These are phyloP conservation scores for Marasmarcha lunaedactyla DNA, from an alignment of 2,888 invertebrate genomes.

Conservation along the genomic window DNA sequence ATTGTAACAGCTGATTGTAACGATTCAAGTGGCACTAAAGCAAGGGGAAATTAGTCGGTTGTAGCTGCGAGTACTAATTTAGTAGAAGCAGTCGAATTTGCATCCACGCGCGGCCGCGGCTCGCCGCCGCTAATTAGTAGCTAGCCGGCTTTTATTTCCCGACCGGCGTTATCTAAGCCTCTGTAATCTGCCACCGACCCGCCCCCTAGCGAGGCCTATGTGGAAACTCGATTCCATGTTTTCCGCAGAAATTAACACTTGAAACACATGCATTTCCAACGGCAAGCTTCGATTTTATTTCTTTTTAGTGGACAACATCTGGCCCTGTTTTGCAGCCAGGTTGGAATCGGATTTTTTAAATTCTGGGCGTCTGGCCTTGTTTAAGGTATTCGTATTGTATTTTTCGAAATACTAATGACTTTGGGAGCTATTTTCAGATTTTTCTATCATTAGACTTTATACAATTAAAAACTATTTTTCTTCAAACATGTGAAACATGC, in stretches of 20 bases:
- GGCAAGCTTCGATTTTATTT: no score
- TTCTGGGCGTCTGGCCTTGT: no score
- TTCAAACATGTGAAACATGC: no score
- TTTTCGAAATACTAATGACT: no score
- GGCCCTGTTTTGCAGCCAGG: no score
- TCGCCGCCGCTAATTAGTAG: conserved; percentile 50
- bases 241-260: conserved; percentile 1
- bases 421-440: no score
- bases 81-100: conserved; percentile 28
- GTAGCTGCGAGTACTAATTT: conserved; percentile 11
- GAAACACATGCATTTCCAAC: not conserved
- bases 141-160: conserved; percentile 60
- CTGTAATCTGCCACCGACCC: conserved; percentile 47
- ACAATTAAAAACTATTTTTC: no score
- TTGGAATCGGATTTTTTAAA: no score
- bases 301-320: no score
- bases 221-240: not conserved
- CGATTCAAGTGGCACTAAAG: conserved; percentile 17
- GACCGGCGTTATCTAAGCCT: conserved; percentile 50
- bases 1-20: conserved; percentile 16
- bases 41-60: conserved; percentile 16
- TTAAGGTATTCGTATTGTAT: no score
- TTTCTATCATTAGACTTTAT: no score
- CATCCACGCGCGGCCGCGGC: conserved; percentile 26
- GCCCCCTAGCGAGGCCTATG: conserved; percentile 26